phyloP scores from a whole-genome alignment of 2,797 vertebrate species.

The Phrynocephalus forsythii region DNA sequence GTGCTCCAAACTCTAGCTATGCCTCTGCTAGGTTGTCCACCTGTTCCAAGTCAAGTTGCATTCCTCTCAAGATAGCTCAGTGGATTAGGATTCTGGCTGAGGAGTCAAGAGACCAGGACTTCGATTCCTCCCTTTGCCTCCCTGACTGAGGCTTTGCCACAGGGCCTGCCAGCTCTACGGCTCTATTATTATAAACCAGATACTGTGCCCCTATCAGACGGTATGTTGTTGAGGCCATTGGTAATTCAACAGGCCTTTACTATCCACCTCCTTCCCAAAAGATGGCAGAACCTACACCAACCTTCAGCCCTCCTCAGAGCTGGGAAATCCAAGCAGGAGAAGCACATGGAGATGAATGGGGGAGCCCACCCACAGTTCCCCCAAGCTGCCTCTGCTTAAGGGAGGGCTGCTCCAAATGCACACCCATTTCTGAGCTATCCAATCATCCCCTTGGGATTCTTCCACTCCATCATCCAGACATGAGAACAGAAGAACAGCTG shows the following conservation, averaged over 20 bases:
- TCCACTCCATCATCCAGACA: neutral
- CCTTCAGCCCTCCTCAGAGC: neutral
- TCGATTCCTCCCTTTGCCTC: too few species aligned
- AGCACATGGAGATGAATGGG: neutral
- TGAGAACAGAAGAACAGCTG: too few species aligned
- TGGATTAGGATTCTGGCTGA: too few species aligned
- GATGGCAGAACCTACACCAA: neutral
- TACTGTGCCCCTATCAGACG: neutral
- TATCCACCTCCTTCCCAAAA: neutral
- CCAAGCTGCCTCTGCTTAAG: neutral
- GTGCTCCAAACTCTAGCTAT: too few species aligned
- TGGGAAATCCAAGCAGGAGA: neutral
- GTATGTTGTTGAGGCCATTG: neutral
- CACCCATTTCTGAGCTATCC: neutral
- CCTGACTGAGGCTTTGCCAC: too few species aligned
- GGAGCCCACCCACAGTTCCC: neutral
- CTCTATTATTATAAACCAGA: neutral
- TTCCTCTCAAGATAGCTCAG: neutral
- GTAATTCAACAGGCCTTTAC: neutral
- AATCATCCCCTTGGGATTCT: neutral
- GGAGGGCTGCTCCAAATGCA: neutral
- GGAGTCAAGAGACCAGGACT: too few species aligned
- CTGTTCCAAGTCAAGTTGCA: neutral
- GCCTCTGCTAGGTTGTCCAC: too few species aligned
- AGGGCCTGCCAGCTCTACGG: too few species aligned